These are phyloP conservation scores for Pluvianellus socialis DNA, from an alignment of 2,113 vertebrate species.

Conservation along the genomic window DNA sequence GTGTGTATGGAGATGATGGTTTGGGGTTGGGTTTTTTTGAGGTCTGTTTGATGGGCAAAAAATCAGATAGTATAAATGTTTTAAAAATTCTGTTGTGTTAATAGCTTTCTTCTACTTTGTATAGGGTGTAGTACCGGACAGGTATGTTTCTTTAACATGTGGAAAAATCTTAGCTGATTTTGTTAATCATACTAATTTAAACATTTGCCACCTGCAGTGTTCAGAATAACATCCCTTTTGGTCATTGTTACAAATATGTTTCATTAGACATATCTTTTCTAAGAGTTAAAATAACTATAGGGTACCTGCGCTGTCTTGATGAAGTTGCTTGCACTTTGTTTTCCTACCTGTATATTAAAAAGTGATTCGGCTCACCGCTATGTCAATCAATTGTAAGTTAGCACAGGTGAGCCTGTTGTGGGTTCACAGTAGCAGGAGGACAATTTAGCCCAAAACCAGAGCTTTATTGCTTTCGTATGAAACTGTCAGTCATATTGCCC, in stretches of 20 bases:
- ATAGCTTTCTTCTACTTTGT: neutral
- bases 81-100: neutral
- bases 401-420: neutral
- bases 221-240: neutral
- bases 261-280: neutral
- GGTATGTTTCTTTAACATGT: neutral
- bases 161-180: neutral
- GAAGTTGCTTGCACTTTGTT: neutral
- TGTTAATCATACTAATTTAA: neutral
- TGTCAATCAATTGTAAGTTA: neutral
- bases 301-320: neutral
- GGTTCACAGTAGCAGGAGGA: neutral
- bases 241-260: neutral
- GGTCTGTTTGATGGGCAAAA: neutral
- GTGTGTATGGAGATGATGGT: neutral
- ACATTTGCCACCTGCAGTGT: neutral
- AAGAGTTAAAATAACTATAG: neutral
- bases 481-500: neutral
- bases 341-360: neutral
- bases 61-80: neutral
- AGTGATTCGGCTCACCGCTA: neutral
- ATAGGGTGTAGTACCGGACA: neutral
- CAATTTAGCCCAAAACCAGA: neutral
- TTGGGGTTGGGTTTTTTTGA: neutral
- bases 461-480: neutral